Percentiles rank a stretch among this genome's conserved stretches.
phyloP scores from a whole-genome alignment of 2,797 vertebrate genomes.

The Coilia nasus region DNA sequence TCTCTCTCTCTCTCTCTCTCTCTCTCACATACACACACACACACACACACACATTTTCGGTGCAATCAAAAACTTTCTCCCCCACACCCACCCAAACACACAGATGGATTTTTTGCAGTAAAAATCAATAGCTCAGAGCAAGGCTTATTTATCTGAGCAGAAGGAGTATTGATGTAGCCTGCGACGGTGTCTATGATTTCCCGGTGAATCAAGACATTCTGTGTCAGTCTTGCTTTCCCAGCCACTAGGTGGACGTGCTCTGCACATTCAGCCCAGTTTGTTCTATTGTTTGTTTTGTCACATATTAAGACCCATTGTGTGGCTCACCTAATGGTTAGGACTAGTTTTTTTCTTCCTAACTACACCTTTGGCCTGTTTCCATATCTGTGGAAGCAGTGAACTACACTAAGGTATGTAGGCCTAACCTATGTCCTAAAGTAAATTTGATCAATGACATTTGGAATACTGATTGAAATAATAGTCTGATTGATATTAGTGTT shows the following conservation, averaged over 20 bases:
- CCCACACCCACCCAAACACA: conserved; percentile 27
- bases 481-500: no score
- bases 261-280: not conserved
- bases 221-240: not conserved
- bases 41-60: not conserved
- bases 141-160: conserved; percentile 27
- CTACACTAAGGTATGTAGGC: not conserved
- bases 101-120: conserved; percentile 21
- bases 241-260: not conserved
- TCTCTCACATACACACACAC: conserved; percentile 16
- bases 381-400: not conserved
- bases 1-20: not conserved
- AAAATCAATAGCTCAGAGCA: conserved; percentile 25
- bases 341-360: not conserved
- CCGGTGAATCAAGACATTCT: conserved; percentile 28
- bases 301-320: not conserved
- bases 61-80: conserved; percentile 27
- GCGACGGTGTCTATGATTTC: conserved; percentile 26
- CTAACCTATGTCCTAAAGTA: not conserved
- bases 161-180: conserved; percentile 26
- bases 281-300: conserved; percentile 15
- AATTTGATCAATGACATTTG: no score
- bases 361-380: not conserved
- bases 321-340: not conserved
- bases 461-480: not conserved